Base-by-base conservation (phyloP, 2,888 invertebrate species). In the Tachina fera region DNA sequence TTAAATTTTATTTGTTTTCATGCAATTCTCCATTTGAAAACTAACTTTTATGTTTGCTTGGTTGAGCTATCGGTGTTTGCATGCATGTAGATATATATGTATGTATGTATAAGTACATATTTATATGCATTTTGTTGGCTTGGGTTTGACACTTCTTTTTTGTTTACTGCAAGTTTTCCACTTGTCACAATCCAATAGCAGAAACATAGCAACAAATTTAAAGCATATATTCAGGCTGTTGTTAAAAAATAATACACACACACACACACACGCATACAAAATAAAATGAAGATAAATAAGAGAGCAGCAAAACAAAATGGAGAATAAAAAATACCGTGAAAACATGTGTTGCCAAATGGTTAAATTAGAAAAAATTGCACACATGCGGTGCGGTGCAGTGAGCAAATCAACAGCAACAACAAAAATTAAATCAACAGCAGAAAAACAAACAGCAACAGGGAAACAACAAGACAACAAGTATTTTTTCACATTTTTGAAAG, bases 341-440 rank as follows among this genome's bases (percentile, higher is more conserved):
- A 70, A 63, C 77, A 70, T 81, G 84, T 81, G 72, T 78, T 81
- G 61, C 58, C 77, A 84, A 78, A 75, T 76, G 65, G 67, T 65
- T 67, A 63, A 68, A 56, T 85, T 53, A 58, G 58, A 77, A 77
- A 79, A 79, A 63, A 70, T 13, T 61, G 8, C 39, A 39, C 65
- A 78, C 58, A 67, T 71, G 45, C 72, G 47, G 53, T 19, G 51
- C 31, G 16, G 39, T 43, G 61, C 61, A 43, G 14, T 19, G 45
- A 67, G 13, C 13, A 58, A 68, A 74, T 31, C 43, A 75, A 70
- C 19, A 61, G 43, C 14, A 61, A 75, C 11, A 70, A 61, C 31
- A 47, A 47, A 58, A 67, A 60, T 71, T 60, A 58, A 58, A 67
- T 51, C 63, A 76, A 56, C 56, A 77, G 58, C 53, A 74, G 56